Evolutionary conservation across 2,797 vertebrate genomes (phyloP).

Genomic region (Nannoperca australis): DNA sequence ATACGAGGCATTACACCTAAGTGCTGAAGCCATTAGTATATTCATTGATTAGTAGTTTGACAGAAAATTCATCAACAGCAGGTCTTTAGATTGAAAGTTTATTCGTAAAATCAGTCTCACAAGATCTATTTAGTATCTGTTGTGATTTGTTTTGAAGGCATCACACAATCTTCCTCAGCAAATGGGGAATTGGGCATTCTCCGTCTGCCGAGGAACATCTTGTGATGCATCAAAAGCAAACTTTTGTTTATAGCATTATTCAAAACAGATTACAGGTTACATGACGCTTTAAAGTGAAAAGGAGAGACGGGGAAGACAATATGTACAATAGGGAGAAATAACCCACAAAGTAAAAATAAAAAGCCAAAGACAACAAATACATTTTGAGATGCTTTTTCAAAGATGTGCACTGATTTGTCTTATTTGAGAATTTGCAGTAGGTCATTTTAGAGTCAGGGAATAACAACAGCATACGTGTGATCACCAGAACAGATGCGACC

Average conservation of each 20-base stretch:
- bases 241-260: conserved; percentile 36
- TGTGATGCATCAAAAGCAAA: conserved; percentile 15
- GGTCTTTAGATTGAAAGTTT: conserved; percentile 10
- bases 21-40: conserved; percentile 10
- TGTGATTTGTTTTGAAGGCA: not conserved
- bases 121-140: conserved; percentile 21
- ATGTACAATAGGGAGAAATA: not conserved
- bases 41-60: conserved; percentile 10
- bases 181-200: conserved; percentile 38
- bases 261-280: conserved; percentile 21
- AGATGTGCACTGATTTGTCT: not conserved
- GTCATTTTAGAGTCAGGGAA: not conserved
- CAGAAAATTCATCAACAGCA: conserved; percentile 11
- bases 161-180: conserved; percentile 28
- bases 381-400: not conserved
- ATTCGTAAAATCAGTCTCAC: conserved; percentile 26
- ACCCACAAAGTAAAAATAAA: not conserved
- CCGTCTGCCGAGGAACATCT: conserved; percentile 50
- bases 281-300: not conserved
- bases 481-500: not conserved
- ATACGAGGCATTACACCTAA: conserved; percentile 22
- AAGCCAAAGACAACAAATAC: not conserved
- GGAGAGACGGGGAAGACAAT: not conserved
- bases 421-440: not conserved
- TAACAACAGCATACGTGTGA: not conserved